Evolutionary conservation across 1,140 invertebrate genomes (phyloP).

Genomic region (Thereuonema tuberculata): DNA sequence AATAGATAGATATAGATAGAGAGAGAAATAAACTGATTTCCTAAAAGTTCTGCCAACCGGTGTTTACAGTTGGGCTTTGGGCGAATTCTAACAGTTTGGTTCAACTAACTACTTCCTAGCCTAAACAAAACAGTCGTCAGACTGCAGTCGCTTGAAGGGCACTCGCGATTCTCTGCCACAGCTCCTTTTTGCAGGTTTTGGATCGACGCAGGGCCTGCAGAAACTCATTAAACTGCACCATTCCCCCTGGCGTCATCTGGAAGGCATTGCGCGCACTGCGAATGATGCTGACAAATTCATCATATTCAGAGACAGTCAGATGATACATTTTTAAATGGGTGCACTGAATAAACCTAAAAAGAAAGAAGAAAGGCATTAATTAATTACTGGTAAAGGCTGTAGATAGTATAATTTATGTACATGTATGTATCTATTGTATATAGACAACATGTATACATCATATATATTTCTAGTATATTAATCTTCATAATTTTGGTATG

Average conservation of each 20-base stretch:
- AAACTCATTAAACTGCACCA: constrained; percentile 90
- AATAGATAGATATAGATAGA: too few species aligned
- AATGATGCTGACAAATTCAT: constrained; percentile 87
- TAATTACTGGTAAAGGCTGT: not conserved
- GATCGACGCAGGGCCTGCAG: constrained; percentile 83
- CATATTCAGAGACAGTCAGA: constrained; percentile 74
- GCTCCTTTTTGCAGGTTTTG: constrained; percentile 94
- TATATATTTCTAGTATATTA: too few species aligned
- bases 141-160: constrained; percentile 32
- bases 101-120: not conserved
- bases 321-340: constrained; percentile 91
- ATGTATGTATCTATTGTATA: too few species aligned
- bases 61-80: too few species aligned
- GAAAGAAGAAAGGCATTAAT: not conserved
- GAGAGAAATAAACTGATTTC: too few species aligned
- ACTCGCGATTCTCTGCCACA: constrained; percentile 82
- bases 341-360: constrained; percentile 77
- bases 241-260: constrained; percentile 82
- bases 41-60: too few species aligned
- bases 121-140: constrained; percentile 16
- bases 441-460: constrained; percentile 1
- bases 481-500: too few species aligned
- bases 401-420: not conserved
- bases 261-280: constrained; percentile 78
- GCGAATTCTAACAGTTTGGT: too few species aligned